Conservation (phyloP, 2,113 vertebrate species). For the Lagopus muta region DNA sequence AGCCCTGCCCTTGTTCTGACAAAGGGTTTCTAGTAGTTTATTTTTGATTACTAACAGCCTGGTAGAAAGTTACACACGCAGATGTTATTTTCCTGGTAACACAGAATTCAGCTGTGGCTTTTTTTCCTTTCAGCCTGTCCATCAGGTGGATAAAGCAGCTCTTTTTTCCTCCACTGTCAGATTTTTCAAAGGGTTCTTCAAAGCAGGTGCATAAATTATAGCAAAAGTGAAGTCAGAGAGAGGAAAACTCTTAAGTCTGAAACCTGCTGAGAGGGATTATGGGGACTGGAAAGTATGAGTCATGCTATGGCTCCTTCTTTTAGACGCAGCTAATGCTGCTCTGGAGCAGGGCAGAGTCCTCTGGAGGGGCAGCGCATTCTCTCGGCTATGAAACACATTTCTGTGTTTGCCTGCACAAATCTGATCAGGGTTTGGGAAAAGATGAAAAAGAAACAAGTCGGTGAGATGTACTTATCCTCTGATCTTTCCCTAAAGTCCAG, state of each 20-base stretch:
- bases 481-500: neutral
- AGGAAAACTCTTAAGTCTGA: constrained; percentile 60
- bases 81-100: neutral
- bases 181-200: constrained; percentile 52
- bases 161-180: constrained; percentile 35
- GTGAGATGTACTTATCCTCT: neutral
- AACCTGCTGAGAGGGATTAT: constrained; percentile 58
- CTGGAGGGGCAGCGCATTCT: constrained; percentile 25
- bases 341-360: constrained; percentile 13
- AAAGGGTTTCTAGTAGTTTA: constrained; percentile 35
- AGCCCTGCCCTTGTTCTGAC: constrained; percentile 35
- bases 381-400: neutral
- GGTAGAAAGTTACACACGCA: neutral
- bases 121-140: constrained; percentile 15
- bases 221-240: constrained; percentile 49
- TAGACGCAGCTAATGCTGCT: constrained; percentile 39
- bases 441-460: neutral
- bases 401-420: neutral
- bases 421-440: neutral
- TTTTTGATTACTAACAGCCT: constrained; percentile 17
- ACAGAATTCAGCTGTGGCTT: neutral
- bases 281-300: constrained; percentile 73
- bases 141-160: constrained; percentile 22
- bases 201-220: constrained; percentile 73
- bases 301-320: constrained; percentile 48